These are phyloP conservation scores for Drosophila maculinotata DNA, from an alignment of 2,888 invertebrate genomes.

Conservation along the genomic window DNA sequence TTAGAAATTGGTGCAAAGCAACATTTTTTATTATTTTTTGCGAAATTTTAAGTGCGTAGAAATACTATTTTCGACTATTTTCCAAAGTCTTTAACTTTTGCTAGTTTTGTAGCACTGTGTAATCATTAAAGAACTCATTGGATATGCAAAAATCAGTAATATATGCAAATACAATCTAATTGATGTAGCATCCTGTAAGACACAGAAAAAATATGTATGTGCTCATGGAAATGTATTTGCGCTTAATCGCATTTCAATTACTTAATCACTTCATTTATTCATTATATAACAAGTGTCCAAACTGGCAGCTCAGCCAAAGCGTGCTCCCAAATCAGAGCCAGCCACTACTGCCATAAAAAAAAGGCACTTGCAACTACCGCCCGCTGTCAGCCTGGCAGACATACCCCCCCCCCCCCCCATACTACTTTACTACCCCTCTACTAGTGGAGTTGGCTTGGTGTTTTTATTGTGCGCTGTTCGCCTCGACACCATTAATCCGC, in stretches of 20 bases:
- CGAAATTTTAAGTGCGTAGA: too few relatives aligned
- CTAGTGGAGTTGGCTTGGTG: constrained; percentile 10
- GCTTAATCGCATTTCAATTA: constrained; percentile 77
- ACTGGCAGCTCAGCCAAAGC: constrained; percentile 61
- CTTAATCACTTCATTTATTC: constrained; percentile 76
- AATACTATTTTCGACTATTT: too few relatives aligned
- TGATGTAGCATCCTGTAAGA: constrained; percentile 8
- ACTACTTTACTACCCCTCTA: background rate
- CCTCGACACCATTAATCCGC: constrained; percentile 75
- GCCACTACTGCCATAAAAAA: constrained; percentile 38
- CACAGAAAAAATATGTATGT: constrained; percentile 1
- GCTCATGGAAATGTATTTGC: constrained; percentile 37
- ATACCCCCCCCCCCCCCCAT: background rate
- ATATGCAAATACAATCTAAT: constrained; percentile 25
- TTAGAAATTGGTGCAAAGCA: too few relatives aligned
- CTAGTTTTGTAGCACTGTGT: too few relatives aligned
- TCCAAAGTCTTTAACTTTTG: too few relatives aligned
- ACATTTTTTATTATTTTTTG: too few relatives aligned
- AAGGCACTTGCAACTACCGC: constrained; percentile 37
- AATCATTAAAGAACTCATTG: background rate
- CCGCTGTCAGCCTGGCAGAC: constrained; percentile 44
- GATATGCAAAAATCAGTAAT: background rate
- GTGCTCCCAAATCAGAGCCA: constrained; percentile 52
- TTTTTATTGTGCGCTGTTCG: constrained; percentile 60
- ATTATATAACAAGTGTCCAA: constrained; percentile 74